Evolutionary conservation across 2,888 invertebrate species (phyloP).

Genomic region (Euplagia quadripunctaria): DNA sequence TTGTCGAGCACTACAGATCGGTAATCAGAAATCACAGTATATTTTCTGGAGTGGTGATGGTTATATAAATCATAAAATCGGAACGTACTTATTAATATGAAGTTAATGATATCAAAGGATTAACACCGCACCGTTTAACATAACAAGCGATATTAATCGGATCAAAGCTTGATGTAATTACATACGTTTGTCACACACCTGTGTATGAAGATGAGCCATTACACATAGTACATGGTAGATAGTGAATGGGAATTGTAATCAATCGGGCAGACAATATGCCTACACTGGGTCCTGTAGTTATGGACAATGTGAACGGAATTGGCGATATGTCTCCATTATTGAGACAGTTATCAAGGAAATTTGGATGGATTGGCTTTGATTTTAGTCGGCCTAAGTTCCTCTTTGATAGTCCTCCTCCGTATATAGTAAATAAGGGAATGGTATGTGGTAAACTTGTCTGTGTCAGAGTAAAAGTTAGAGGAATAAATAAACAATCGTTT

Average conservation of each 20-base stretch:
- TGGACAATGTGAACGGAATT: conserved; percentile 53
- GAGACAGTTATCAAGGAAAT: conserved; percentile 7
- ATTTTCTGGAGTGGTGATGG: neutral
- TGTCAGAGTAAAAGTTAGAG: neutral
- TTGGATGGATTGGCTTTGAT: conserved; percentile 24
- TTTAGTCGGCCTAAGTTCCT: neutral
- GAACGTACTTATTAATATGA: conserved; percentile 7
- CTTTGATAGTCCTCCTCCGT: neutral
- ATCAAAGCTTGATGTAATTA: conserved; percentile 68
- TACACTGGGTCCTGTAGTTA: conserved; percentile 51
- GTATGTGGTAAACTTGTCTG: neutral
- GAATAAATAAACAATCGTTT: too few species aligned
- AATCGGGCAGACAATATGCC: conserved; percentile 72
- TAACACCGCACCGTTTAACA: conserved; percentile 51
- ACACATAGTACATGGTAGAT: conserved; percentile 49
- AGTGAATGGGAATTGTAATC: conserved; percentile 74
- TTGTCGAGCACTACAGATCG: too few species aligned
- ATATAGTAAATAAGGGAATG: neutral
- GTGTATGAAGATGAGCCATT: conserved; percentile 48
- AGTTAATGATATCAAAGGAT: conserved; percentile 24
- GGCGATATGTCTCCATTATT: conserved; percentile 56
- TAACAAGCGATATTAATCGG: conserved; percentile 69
- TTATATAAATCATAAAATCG: neutral
- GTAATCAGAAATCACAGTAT: neutral
- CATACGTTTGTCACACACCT: conserved; percentile 55